These are phyloP conservation scores for Leptodactylus fallax DNA, from an alignment of 2,797 vertebrate genomes.

Conservation along the genomic window DNA sequence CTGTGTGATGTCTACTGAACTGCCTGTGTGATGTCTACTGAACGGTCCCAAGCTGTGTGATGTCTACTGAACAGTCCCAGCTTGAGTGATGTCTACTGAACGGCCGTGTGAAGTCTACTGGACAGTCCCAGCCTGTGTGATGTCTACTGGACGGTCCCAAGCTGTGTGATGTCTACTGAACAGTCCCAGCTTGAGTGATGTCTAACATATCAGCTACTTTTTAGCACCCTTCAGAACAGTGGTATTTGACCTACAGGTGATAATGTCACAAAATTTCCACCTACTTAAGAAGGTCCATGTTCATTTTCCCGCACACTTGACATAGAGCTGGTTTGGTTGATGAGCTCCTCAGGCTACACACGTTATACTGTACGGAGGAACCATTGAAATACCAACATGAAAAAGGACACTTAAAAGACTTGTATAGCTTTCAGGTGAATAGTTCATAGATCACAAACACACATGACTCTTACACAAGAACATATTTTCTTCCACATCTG, in stretches of 20 bases:
- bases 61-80: too few relatives aligned
- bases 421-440: not conserved
- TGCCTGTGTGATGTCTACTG: not conserved
- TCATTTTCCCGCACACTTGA: not conserved
- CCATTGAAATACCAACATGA: not conserved
- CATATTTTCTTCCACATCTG: not conserved
- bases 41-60: too few relatives aligned
- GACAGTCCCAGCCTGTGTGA: too few relatives aligned
- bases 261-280: not conserved
- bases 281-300: not conserved
- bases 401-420: not conserved
- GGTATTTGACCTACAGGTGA: not conserved
- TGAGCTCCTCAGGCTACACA: not conserved
- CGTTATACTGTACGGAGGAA: not conserved
- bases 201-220: not conserved
- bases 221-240: not conserved
- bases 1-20: too few relatives aligned
- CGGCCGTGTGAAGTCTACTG: too few relatives aligned
- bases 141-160: too few relatives aligned
- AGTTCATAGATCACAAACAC: not conserved
- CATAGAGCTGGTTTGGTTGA: not conserved
- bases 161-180: too few relatives aligned
- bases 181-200: not conserved
- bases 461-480: not conserved
- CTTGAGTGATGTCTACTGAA: too few relatives aligned